Conservation (phyloP, 2,113 vertebrate species). For the Eretmochelys imbricata region DNA sequence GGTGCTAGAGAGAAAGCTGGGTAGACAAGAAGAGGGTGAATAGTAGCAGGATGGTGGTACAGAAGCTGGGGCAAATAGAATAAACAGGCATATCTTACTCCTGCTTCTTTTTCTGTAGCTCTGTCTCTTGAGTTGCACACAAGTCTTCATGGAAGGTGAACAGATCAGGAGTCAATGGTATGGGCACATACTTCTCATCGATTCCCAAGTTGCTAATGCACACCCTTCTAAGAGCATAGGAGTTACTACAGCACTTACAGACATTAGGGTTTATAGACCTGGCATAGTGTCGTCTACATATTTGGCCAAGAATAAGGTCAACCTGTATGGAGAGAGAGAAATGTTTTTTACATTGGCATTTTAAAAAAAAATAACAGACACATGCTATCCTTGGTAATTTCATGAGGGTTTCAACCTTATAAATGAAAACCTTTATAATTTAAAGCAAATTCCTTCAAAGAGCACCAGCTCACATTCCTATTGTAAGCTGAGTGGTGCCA, state of each 20-base stretch:
- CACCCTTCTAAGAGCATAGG: conserved; percentile 5
- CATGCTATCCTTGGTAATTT: background rate
- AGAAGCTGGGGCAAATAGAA: background rate
- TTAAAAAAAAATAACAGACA: background rate
- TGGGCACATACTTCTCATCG: conserved; percentile 1
- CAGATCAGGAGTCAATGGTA: background rate
- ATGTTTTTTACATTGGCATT: background rate
- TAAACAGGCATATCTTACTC: conserved; percentile 37
- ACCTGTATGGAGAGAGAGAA: conserved; percentile 22
- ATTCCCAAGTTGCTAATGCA: conserved; percentile 54
- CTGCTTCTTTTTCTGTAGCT: conserved; percentile 53
- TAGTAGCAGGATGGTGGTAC: accelerated
- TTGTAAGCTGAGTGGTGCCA: background rate
- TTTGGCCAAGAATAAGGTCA: conserved; percentile 57
- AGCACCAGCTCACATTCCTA: background rate
- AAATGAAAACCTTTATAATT: background rate
- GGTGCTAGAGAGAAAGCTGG: background rate
- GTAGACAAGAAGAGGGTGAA: background rate
- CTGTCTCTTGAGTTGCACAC: conserved; percentile 9
- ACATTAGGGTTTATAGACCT: conserved; percentile 5
- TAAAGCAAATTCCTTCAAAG: background rate
- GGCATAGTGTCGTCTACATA: conserved; percentile 53
- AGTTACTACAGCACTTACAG: conserved; percentile 55
- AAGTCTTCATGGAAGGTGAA: conserved; percentile 45
- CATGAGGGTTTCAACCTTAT: background rate